These are phyloP conservation scores for Gonatopus flavifemur DNA, from an alignment of 1,140 invertebrate genomes.

Conservation along the genomic window DNA sequence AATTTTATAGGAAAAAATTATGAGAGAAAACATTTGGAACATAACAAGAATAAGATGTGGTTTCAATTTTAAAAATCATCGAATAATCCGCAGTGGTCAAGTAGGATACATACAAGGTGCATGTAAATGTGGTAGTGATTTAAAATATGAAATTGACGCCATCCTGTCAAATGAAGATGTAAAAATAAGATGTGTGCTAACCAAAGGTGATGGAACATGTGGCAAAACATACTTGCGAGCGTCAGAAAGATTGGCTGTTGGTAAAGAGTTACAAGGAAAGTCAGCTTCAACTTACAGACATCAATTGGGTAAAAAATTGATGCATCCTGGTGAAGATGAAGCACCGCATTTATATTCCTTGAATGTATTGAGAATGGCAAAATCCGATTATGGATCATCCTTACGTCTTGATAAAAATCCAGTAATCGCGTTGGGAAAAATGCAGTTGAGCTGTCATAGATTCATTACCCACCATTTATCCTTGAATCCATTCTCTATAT, in stretches of 20 bases:
- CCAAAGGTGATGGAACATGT: not conserved
- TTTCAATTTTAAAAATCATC: too few species aligned
- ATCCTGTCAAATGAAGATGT: too few species aligned
- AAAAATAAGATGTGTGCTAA: not conserved
- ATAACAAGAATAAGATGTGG: too few species aligned
- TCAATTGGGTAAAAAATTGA: constrained; percentile 6
- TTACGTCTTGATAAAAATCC: constrained; percentile 16
- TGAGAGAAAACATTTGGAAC: too few species aligned
- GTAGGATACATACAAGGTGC: too few species aligned
- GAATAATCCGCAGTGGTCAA: too few species aligned
- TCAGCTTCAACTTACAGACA: constrained; percentile 1
- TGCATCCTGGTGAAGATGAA: constrained; percentile 10
- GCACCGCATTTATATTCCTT: constrained; percentile 9
- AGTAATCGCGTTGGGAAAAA: constrained; percentile 10
- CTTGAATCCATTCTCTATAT: constrained; percentile 9
- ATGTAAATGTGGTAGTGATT: too few species aligned
- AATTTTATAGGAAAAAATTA: too few species aligned
- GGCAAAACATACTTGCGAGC: too few species aligned
- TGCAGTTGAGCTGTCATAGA: constrained; percentile 3
- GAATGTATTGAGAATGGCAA: constrained; percentile 9
- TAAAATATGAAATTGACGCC: too few species aligned
- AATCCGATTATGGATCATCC: constrained; percentile 1
- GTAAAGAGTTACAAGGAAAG: too few species aligned
- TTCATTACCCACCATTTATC: constrained; percentile 14
- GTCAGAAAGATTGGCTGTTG: too few species aligned